phyloP scores from a whole-genome alignment of 64 coral and sea anemone species.

The Montipora sp. region DNA sequence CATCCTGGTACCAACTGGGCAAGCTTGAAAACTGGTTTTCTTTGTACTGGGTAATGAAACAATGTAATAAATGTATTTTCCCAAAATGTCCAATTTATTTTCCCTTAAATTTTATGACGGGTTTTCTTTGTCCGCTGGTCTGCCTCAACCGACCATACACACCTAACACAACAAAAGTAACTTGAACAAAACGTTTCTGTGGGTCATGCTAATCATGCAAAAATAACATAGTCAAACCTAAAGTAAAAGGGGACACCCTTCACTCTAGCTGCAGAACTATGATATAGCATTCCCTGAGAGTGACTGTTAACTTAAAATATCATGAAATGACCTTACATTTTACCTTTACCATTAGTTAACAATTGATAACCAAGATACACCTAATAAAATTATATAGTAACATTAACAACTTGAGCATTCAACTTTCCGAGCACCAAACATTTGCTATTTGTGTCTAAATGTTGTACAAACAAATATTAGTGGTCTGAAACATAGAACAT shows the following conservation, averaged over 20 bases:
- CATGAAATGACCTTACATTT: background rate
- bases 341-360: background rate
- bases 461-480: background rate
- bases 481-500: conserved; percentile 1
- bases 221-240: background rate
- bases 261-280: conserved; percentile 18
- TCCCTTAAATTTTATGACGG: background rate
- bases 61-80: background rate
- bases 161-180: conserved; percentile 11
- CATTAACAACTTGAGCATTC: conserved; percentile 2
- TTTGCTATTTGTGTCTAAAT: conserved; percentile 5
- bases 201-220: conserved; percentile 5
- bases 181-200: background rate
- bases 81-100: background rate
- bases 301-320: background rate
- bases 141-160: background rate
- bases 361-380: conserved; percentile 1
- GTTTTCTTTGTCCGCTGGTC: background rate
- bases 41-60: background rate
- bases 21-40: too few species aligned
- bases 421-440: background rate
- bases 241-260: background rate
- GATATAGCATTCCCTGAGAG: background rate
- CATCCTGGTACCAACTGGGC: too few species aligned
- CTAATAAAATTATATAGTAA: background rate